Evolutionary conservation across 2,797 vertebrate genomes (phyloP).

Genomic region (Chaetophractus vellerosus): DNA sequence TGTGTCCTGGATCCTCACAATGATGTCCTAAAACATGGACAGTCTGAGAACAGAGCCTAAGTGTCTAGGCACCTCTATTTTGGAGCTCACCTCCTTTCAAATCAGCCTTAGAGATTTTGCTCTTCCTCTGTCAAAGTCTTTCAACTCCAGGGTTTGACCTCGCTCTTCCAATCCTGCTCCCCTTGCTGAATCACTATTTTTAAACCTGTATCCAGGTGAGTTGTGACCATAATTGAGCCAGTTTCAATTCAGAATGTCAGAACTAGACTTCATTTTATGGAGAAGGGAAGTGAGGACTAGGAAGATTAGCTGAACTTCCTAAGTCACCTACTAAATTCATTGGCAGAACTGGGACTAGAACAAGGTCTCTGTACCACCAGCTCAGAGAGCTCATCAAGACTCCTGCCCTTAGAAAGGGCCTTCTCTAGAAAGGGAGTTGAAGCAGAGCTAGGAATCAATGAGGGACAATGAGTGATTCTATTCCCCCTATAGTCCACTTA

Average conservation of each 20-base stretch:
- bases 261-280: constrained; percentile 39
- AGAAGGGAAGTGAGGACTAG: constrained; percentile 24
- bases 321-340: background rate
- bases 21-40: background rate
- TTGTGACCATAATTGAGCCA: background rate
- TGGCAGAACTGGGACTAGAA: background rate
- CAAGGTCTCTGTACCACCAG: background rate
- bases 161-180: background rate
- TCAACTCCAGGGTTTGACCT: background rate
- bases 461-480: background rate
- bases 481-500: background rate
- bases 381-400: background rate
- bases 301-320: background rate
- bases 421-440: constrained; percentile 22
- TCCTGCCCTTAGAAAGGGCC: background rate
- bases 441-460: background rate
- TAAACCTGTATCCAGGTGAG: background rate
- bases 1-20: background rate
- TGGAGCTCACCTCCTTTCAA: background rate
- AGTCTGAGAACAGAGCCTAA: constrained; percentile 24
- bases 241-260: constrained; percentile 21
- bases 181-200: background rate
- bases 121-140: background rate
- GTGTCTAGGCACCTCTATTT: background rate
- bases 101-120: constrained; percentile 10